These are phyloP conservation scores for Girardinichthys multiradiatus DNA, from an alignment of 2,113 vertebrate species.

Conservation along the genomic window DNA sequence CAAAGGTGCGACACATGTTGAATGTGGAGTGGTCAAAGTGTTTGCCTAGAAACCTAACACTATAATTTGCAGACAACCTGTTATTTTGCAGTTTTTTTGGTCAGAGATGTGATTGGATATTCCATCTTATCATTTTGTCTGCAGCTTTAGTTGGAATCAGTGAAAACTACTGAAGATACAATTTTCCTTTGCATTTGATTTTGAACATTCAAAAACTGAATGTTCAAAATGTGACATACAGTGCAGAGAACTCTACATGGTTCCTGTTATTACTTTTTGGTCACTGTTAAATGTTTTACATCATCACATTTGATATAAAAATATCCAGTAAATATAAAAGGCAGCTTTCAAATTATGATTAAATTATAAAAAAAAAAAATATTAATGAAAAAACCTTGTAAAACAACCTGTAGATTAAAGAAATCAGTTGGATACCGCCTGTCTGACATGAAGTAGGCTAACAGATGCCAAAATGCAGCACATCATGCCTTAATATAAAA, in stretches of 20 bases:
- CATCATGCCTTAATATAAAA: too few species aligned
- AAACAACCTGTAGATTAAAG: neutral
- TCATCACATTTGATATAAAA: too few species aligned
- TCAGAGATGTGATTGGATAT: constrained; percentile 20
- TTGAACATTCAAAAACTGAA: constrained; percentile 1
- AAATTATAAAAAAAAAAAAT: too few species aligned
- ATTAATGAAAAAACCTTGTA: too few species aligned
- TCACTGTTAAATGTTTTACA: neutral
- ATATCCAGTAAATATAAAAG: too few species aligned
- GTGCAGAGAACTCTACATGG: neutral
- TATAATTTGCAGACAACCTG: constrained; percentile 42
- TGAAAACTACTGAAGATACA: constrained; percentile 8
- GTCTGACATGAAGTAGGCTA: too few species aligned
- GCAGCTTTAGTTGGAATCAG: constrained; percentile 8
- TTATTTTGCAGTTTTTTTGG: constrained; percentile 32
- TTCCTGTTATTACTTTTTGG: neutral
- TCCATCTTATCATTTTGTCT: neutral
- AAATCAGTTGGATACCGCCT: too few species aligned
- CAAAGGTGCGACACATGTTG: constrained; percentile 45
- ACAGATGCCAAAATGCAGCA: too few species aligned
- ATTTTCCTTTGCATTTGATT: constrained; percentile 7
- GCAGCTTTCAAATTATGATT: too few species aligned
- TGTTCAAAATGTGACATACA: neutral
- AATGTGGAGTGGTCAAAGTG: constrained; percentile 20
- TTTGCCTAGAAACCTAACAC: constrained; percentile 29